Evolutionary conservation across 2,113 vertebrate species (phyloP).

Genomic region (Gallinago undulata): DNA sequence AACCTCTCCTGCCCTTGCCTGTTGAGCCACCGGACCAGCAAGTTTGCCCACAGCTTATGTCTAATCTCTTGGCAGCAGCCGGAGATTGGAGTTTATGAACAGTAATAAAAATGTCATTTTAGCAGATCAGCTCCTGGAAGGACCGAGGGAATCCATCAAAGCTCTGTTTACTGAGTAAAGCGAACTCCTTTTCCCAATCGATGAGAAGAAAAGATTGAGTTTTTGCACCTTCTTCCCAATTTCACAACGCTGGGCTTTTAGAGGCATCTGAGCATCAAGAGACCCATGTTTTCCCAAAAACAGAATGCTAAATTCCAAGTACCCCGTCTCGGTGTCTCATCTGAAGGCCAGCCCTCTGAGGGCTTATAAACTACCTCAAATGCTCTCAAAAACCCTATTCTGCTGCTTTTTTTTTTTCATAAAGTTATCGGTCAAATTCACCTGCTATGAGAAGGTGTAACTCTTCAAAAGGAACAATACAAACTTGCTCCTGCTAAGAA

Average conservation of each 20-base stretch:
- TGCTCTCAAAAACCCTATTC: background rate
- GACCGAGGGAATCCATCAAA: constrained; percentile 84
- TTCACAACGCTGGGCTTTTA: constrained; percentile 43
- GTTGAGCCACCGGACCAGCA: constrained; percentile 74
- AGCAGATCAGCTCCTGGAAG: constrained; percentile 85
- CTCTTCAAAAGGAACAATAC: background rate
- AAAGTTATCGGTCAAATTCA: constrained; percentile 27
- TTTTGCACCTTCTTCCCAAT: constrained; percentile 57
- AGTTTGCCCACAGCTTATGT: constrained; percentile 98
- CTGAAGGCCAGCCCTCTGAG: constrained; percentile 6
- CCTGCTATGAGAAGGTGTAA: background rate
- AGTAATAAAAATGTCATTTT: constrained; percentile 99
- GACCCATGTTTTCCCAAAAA: constrained; percentile 33
- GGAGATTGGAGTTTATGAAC: constrained; percentile 98
- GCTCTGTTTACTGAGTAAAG: constrained; percentile 91
- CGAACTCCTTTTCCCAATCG: constrained; percentile 82
- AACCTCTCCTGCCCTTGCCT: constrained; percentile 60
- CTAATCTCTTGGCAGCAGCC: constrained; percentile 89
- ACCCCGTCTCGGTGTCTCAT: background rate
- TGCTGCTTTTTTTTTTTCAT: background rate
- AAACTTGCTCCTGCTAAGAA: background rate
- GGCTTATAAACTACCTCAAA: constrained; percentile 25
- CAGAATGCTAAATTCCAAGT: constrained; percentile 51
- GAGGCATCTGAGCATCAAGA: constrained; percentile 16
- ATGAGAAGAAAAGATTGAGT: constrained; percentile 74